Conservation (phyloP, 2,113 vertebrate genomes). For the Pandion haliaetus region DNA sequence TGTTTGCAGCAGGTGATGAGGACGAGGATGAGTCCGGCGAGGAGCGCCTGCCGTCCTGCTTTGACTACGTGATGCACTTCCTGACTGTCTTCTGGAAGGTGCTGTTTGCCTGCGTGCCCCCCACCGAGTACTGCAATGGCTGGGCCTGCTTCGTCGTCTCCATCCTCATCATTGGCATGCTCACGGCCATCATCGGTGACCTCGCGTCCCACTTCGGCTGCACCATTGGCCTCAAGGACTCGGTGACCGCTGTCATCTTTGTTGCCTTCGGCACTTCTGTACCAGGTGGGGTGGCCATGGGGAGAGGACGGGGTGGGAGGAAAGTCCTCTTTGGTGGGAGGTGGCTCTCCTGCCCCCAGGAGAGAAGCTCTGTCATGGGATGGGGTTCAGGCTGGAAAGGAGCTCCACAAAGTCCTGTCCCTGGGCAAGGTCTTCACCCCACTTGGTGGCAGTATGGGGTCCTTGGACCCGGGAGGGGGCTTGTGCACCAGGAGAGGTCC, state of each 20-base stretch:
- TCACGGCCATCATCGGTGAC: constrained; percentile 94
- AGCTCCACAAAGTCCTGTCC: neutral
- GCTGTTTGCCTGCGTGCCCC: constrained; percentile 95
- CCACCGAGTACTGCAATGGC: constrained; percentile 93
- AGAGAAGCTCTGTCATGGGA: neutral
- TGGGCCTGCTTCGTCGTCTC: constrained; percentile 95
- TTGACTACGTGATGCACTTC: constrained; percentile 99
- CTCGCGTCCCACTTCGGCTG: constrained; percentile 97
- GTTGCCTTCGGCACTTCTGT: constrained; percentile 96
- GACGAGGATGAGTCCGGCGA: constrained; percentile 95
- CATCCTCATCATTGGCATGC: constrained; percentile 93
- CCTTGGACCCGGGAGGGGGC: neutral
- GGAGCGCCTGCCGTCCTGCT: constrained; percentile 94
- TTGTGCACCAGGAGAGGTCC: neutral
- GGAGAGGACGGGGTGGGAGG: neutral
- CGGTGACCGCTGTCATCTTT: constrained; percentile 93
- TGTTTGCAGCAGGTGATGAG: constrained; percentile 81
- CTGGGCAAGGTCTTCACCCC: neutral
- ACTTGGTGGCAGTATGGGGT: neutral
- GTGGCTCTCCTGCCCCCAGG: neutral
- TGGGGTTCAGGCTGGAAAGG: neutral
- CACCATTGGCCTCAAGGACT: constrained; percentile 98
- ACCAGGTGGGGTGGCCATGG: constrained; percentile 75
- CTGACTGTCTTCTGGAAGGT: constrained; percentile 99
- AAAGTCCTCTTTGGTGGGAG: neutral